Base-by-base conservation (phyloP, 2,797 vertebrate species). In the Gobio occitaniae region DNA sequence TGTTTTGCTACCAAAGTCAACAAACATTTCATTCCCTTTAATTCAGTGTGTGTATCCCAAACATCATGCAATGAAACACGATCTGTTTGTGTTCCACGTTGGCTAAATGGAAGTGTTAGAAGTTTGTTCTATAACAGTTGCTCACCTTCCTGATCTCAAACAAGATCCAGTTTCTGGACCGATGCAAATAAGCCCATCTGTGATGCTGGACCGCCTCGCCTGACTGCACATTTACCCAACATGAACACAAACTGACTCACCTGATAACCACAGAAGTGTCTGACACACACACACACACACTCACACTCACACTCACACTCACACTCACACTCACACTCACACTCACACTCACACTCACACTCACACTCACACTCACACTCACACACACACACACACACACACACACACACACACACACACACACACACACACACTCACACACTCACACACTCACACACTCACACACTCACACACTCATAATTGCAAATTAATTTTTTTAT, bases 231-330 rank as follows among this genome's bases (percentile, higher is more conserved):
- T 13, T 29, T 6, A 82, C 48, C 69, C 68, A 41, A 69, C 71
- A 68, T 10, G n/a, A 63, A 83, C 25, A 71, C n/a, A 68, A 44
- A 25, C 50, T 3, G 25, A 84, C 89, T 94, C 94, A 98, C 97
- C 97, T 99, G 94, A 99, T 98, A 82, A 47, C 6, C 9, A 17
- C 52, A 50, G 25, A 9, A 19, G 10, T 19, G 17, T 29, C 13
- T 7, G 21, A 80, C 48, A 41, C 63, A 11, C 41, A 81, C 50
- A 71, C 36, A 9, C 9, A 7, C 2, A n/a, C n/a, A n/a, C n/a
- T n/a, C n/a, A n/a, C n/a, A n/a, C n/a, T n/a, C n/a, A n/a, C n/a
- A n/a, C n/a, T n/a, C n/a, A n/a, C n/a, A n/a, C n/a, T n/a, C n/a
- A n/a, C n/a, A n/a, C n/a, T n/a, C 2, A 80, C 48, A 41, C 63